Evolutionary conservation across 2,113 vertebrate species (phyloP), one percentile per base, ranked within the genome.

Genomic region (Ophthalmolycus amberensis): DNA sequence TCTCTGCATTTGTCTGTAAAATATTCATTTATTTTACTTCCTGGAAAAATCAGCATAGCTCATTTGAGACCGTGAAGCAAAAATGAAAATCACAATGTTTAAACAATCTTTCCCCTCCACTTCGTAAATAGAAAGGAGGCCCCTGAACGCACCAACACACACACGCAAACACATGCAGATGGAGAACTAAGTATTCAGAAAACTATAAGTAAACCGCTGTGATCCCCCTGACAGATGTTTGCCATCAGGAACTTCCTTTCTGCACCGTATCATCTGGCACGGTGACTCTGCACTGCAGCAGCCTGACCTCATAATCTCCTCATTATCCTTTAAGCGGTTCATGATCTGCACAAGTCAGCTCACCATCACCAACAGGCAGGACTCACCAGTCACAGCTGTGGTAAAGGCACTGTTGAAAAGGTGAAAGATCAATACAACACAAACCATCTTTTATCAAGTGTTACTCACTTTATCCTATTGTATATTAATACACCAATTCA

Each of bases 141-240:
- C 14, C 44, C 65, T 46, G 64, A 82, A 32, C 16, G 25, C 14
- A 32, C n/a, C 6, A 18, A 34, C 54, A 68, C n/a, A 66, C 52
- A 56, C 60, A 69, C 16, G 25, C 42, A 84, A 9, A 81, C 74
- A 75, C 37, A 38, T 9, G 16, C 50, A 80, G 22, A 87, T 44
- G 16, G 69, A 42, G 34, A 84, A 60, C 66, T 38, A 62, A 76
- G 69, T 52, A 77, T 77, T 78, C 12, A 62, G 34, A 88, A 59
- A 29, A 74, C 63, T 72, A 3, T 37, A 27, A 70, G 62, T 48
- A 77, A 78, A 25, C 66, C 2, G 0, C 2, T 37, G 38, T 81
- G 74, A 86, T 86, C 71, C 79, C 63, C 46, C 5, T 65, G 85
- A 81, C 88, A 88, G 86, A 88, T 91, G 85, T 90, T 85, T 65